Evolutionary conservation across 2,888 invertebrate genomes (phyloP), one percentile per base, ranked within the genome.

Genomic region (Drosophila suboccidentalis): DNA sequence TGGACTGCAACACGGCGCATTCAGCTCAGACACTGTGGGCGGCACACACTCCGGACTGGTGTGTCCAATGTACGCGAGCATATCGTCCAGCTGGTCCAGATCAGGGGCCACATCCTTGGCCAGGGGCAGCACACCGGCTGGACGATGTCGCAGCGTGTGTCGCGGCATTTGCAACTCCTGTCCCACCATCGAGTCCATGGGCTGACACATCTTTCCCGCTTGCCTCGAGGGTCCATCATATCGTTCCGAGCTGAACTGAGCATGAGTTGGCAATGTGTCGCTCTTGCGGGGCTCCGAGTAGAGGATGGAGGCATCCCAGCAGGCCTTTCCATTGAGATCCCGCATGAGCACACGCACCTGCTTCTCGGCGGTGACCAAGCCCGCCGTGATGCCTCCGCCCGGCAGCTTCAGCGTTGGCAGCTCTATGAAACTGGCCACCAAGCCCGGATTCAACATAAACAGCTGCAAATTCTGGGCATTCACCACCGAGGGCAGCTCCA

Each of bases 271-370:
- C 8, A 51, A 17, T 4, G 72, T 46, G 9, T 78, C 78, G 2
- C 38, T 32, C 38, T 82, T 89, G 2, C 90, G 86, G 0, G 97
- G 96, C 85, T 96, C 96, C 90, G 96, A 95, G 93, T 97, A 97
- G 0, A 99, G 94, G 67, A 98, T 96, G 0, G 98, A 97, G 41
- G 97, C 97, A 93, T 99, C 98, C 98, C 99, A 99, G 87, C 97
- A 97, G 54, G 97, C 97, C 93, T 98, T 99, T 53, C 99, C 98
- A 34, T 97, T 96, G 61, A 98, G 94, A 93, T 98, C 98, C 9
- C 99, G 94, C 69, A 98, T 93, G 13, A 99, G 93, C 22, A 98
- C 95, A 38, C 99, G 94, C 61, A 97, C 97, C 94, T 96, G 96
- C 51, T 96, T 96, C 81, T 96, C 95, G 5, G 97, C 96, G 0